These are phyloP conservation scores for Hedychridium roseum DNA, from an alignment of 2,888 invertebrate genomes.

Conservation along the genomic window DNA sequence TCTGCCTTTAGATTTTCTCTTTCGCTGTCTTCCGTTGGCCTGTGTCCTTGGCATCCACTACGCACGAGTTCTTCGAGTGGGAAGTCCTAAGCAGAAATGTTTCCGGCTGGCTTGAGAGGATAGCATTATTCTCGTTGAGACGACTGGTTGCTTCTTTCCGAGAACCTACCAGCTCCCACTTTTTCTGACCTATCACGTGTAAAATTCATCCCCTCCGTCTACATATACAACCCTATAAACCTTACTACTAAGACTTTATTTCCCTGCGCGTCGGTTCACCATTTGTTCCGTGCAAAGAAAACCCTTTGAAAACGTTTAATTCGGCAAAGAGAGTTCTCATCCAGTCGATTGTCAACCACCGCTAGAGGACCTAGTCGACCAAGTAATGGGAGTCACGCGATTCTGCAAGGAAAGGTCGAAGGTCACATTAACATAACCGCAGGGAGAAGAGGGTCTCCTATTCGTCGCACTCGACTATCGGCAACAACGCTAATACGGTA, in stretches of 20 bases:
- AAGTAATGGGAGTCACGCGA: slow-evolving; percentile 19
- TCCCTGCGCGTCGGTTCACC: too few species aligned
- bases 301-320: too few species aligned
- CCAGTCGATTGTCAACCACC: too few species aligned
- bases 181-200: slow-evolving; percentile 7
- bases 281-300: too few species aligned
- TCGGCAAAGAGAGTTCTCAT: too few species aligned
- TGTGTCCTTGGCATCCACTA: slow-evolving; percentile 11
- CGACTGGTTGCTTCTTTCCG: background rate
- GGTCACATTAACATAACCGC: slow-evolving; percentile 24
- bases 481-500: slow-evolving; percentile 27
- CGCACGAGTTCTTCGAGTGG: slow-evolving; percentile 25
- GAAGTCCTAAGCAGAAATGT: slow-evolving; percentile 35
- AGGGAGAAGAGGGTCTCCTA: too few species aligned
- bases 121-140: slow-evolving; percentile 16
- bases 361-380: too few species aligned
- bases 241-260: too few species aligned
- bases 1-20: slow-evolving; percentile 12
- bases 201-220: too few species aligned
- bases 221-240: too few species aligned
- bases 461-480: slow-evolving; percentile 23
- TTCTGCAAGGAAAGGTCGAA: slow-evolving; percentile 20
- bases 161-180: slow-evolving; percentile 12
- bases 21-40: slow-evolving; percentile 7
- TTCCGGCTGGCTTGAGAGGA: slow-evolving; percentile 30